These are phyloP conservation scores for Rambutsinella grinnellia DNA, from an alignment of 2,888 invertebrate genomes.

Conservation along the genomic window DNA sequence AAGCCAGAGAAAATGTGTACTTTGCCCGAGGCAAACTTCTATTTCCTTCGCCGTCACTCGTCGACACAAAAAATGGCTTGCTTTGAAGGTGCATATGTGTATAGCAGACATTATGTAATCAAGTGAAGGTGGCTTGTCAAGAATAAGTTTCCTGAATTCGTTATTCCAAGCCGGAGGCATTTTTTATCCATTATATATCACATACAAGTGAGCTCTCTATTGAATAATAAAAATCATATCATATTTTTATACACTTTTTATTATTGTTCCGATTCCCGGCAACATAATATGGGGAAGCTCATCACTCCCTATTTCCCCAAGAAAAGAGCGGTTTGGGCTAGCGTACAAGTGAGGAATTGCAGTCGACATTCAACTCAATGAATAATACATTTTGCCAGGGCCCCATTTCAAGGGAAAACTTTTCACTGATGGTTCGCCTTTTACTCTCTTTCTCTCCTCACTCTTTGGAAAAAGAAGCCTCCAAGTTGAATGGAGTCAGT, in stretches of 20 bases:
- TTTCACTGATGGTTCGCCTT: neutral
- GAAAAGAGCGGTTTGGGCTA: neutral
- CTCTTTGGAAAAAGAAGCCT: neutral
- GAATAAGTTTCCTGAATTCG: slow-evolving; percentile 50
- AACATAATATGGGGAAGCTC: too few species aligned
- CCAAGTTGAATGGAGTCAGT: neutral
- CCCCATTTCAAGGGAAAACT: neutral
- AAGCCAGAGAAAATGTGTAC: slow-evolving; percentile 17
- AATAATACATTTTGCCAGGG: slow-evolving; percentile 40
- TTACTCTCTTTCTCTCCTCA: neutral
- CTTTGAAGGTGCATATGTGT: too few species aligned
- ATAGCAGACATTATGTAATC: too few species aligned
- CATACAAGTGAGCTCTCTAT: neutral
- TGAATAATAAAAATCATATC: slow-evolving; percentile 3
- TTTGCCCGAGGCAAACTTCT: too few species aligned
- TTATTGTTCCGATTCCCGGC: neutral
- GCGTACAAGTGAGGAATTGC: too few species aligned
- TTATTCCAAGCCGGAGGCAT: slow-evolving; percentile 41
- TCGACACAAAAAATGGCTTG: too few species aligned
- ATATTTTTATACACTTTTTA: neutral
- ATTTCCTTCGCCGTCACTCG: too few species aligned
- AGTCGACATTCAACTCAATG: slow-evolving; percentile 42
- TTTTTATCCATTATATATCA: slow-evolving; percentile 1
- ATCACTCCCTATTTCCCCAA: neutral
- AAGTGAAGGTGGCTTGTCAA: too few species aligned